Evolutionary conservation across 2,113 vertebrate species (phyloP), one percentile per base, ranked within the genome.

Genomic region (Xenus cinereus): DNA sequence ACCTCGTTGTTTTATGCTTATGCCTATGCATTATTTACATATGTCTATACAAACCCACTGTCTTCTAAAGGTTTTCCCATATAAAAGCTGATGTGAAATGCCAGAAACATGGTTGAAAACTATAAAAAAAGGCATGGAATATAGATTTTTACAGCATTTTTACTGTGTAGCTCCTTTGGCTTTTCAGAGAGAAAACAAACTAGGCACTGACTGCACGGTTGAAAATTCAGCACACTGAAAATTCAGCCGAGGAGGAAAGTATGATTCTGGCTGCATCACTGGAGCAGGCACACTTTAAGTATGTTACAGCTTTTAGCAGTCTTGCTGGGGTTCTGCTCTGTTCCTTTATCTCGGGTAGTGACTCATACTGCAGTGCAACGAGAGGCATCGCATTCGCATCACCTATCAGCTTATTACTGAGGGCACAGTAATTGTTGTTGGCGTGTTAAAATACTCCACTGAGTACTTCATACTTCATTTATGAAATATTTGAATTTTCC

Each of bases 351-450:
- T 48, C 68, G 19, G 87, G 67, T 53, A 11, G 20, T 95, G 95
- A 92, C 88, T 96, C 95, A 94, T 92, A 20, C 96, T 95, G 95
- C 85, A 77, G 72, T 35, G 78, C 90, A 63, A 17, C 54, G 33
- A 30, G 26, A 90, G 45, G 20, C 92, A 74, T 46, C 63, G 22
- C 88, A 73, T 80, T 50, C 22, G 3, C 90, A 90, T 80, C 96
- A 59, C 57, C 51, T 6, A 39, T 13, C 89, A 71, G 60, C 51
- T 46, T 10, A 14, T 64, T 86, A 94, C 79, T 94, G 60, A 92
- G 93, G 92, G 59, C 85, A 91, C 24, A 80, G 64, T 6, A 37
- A 83, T 76, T 83, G 67, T 56, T 56, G 74, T 43, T 45, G 51
- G 67, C 26, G 6, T 66, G 56, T 85, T 66, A 76, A 92, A 93